Conservation (phyloP, 2,888 invertebrate genomes). For the Deilephila elpenor region DNA sequence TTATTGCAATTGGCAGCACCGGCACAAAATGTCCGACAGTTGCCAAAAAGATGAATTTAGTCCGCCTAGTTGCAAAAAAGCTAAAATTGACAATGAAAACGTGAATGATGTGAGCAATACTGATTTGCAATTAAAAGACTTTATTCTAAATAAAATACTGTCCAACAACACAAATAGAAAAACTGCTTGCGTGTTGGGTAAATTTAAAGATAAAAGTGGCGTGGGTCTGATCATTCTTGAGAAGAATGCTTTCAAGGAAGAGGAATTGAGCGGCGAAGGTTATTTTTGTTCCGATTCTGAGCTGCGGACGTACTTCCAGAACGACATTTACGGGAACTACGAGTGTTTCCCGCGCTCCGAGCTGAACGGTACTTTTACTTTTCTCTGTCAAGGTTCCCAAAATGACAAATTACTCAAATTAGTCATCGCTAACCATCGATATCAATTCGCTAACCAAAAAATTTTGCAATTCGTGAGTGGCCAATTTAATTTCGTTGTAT, state of each 20-base stretch:
- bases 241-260: constrained; percentile 91
- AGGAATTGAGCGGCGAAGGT: constrained; percentile 81
- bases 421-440: constrained; percentile 47
- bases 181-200: constrained; percentile 88
- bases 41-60: constrained; percentile 63
- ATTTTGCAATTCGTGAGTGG: constrained; percentile 27
- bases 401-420: constrained; percentile 38
- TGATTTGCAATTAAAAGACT: constrained; percentile 85
- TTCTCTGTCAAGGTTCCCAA: constrained; percentile 53
- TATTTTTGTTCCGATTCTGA: constrained; percentile 86
- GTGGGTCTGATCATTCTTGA: constrained; percentile 91
- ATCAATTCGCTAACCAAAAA: no score
- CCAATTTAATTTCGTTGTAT: not conserved
- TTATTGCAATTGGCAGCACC: constrained; percentile 53
- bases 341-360: constrained; percentile 87
- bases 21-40: constrained; percentile 78
- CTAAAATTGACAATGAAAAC: constrained; percentile 71
- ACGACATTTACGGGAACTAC: constrained; percentile 94
- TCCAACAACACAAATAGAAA: constrained; percentile 90
- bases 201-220: constrained; percentile 85
- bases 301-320: constrained; percentile 88
- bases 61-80: constrained; percentile 71
- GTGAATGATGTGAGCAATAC: constrained; percentile 63
- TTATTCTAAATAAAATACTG: constrained; percentile 87
- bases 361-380: constrained; percentile 82